Evolutionary conservation across 2,797 vertebrate species (phyloP).

Genomic region (Sylvilagus floridanus): DNA sequence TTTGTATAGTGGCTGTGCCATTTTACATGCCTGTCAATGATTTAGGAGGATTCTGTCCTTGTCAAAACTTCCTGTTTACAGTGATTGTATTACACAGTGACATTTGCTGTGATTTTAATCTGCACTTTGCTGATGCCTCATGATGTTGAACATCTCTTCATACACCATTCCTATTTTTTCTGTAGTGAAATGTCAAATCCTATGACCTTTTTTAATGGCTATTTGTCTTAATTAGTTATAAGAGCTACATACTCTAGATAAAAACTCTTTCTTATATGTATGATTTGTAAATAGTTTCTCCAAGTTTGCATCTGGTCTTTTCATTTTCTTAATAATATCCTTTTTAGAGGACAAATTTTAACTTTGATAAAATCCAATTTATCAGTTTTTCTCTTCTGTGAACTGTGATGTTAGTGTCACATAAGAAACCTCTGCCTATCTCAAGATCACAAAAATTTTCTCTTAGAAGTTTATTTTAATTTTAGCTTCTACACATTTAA

Average conservation of each 20-base stretch:
- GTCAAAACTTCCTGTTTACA: not conserved
- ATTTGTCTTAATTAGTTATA: not conserved
- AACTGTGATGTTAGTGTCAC: conserved; percentile 26
- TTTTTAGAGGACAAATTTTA: conserved; percentile 43
- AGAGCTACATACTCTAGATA: not conserved
- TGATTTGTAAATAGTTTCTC: conserved; percentile 37
- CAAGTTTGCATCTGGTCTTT: conserved; percentile 20
- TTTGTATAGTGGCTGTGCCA: conserved; percentile 10
- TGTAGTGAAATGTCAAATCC: conserved; percentile 36
- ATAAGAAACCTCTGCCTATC: conserved; percentile 42
- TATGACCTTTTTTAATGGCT: not conserved
- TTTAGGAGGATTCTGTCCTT: not conserved
- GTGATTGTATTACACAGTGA: not conserved
- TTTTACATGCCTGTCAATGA: not conserved
- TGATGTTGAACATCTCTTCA: not conserved
- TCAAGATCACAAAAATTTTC: conserved; percentile 50
- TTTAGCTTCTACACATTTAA: conserved; percentile 14
- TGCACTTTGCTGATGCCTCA: not conserved
- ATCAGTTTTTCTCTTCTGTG: conserved; percentile 13
- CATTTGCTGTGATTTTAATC: conserved; percentile 45
- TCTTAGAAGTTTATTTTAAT: conserved; percentile 34
- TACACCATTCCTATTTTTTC: not conserved
- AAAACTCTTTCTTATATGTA: conserved; percentile 31
- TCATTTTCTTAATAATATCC: conserved; percentile 21
- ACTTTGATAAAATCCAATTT: conserved; percentile 33